phyloP scores from a whole-genome alignment of 2,113 vertebrate species.

The Nothocercus nigrocapillus region DNA sequence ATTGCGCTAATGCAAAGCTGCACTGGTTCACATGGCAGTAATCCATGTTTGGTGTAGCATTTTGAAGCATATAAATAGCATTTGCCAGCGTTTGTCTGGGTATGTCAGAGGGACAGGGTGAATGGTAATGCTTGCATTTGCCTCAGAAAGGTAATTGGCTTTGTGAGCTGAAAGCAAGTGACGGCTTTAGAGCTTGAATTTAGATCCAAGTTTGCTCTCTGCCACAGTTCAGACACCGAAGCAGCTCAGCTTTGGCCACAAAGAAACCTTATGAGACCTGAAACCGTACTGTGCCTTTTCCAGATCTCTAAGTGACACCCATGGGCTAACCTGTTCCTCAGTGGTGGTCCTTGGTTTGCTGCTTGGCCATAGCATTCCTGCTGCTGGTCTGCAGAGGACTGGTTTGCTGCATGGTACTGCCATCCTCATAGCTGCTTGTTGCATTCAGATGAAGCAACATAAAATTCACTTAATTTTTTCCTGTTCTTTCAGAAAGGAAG shows the following conservation, averaged over 20 bases:
- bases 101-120: neutral
- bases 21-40: neutral
- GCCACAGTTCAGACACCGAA: neutral
- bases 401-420: neutral
- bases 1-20: neutral
- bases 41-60: neutral
- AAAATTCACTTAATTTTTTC: neutral
- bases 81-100: neutral
- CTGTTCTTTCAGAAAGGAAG: neutral
- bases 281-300: neutral
- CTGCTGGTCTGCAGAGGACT: accelerated
- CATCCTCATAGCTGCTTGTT: neutral
- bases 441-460: neutral
- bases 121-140: neutral
- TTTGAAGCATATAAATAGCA: slow-evolving; percentile 31
- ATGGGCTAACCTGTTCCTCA: accelerated
- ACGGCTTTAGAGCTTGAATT: neutral
- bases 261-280: neutral
- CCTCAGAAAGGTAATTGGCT: neutral
- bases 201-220: neutral
- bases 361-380: neutral
- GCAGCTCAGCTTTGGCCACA: neutral
- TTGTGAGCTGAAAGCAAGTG: neutral
- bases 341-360: accelerated
- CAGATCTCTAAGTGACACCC: accelerated